Evolutionary conservation across 2,797 vertebrate species (phyloP), one percentile per base, ranked within the genome.

Genomic region (Hyperoplus lanceolatus): DNA sequence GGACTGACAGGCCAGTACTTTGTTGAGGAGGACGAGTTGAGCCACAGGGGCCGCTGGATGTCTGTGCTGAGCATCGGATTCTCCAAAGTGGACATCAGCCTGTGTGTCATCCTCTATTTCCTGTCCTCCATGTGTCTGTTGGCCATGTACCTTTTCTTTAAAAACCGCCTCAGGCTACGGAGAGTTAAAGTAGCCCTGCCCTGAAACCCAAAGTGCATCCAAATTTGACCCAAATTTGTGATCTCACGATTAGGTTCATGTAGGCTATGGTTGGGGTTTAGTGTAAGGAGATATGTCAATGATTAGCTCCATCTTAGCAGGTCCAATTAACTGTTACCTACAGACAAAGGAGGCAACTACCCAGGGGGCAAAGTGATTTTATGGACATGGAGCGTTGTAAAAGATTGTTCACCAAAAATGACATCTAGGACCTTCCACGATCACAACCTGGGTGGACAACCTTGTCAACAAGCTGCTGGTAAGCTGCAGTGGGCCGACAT

Each of bases 61-160:
- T 96, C 93, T 55, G 62, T 96, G 81, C 89, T 98, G 0, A 96
- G 90, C 13, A 87, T 96, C 6, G 96, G 95, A 21, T 97, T 98
- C 90, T 98, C 98, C 60, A 94, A 92, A 70, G 73, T 96, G 90
- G 98, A 99, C 80, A 66, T 98, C 91, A 97, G 97, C 92, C 94
- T 99, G 15, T 99, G 96, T 3, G 86, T 97, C 36, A 84, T 95
- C 41, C 96, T 99, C 6, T 99, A 98, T 49, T 90, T 96, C 60
- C 90, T 98, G 75, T 98, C 97, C 69, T 95, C 94, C 81, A 83
- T 96, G 93, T 97, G 97, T 80, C 96, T 99, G 6, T 75, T 98
- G 53, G 92, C 89, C 81, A 96, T 98, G 96, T 99, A 96, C 78
- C 89, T 96, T 18, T 98, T 96, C 91, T 97, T 98, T 82, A 96